Evolutionary conservation across 2,797 vertebrate species (phyloP), one percentile per base, ranked within the genome.

Genomic region (Amblyopsis hoosieri): DNA sequence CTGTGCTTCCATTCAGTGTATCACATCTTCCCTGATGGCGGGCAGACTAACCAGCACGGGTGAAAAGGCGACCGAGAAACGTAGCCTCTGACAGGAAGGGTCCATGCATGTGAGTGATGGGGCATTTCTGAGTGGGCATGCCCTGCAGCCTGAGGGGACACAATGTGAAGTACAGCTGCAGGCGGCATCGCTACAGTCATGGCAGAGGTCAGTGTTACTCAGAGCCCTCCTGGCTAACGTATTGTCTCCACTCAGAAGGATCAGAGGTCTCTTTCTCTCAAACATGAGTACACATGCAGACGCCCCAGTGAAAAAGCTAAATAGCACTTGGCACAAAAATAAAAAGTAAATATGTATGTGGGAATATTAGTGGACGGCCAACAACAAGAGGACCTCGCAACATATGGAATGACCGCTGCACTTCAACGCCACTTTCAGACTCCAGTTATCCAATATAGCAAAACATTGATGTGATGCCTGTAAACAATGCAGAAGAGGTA

Each of bases 111-210:
- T 45, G 59, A 75, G 66, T 42, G 73, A 78, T 67, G 54, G 19
- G 42, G 61, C 37, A 17, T 50, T 29, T 71, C 60, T 12, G 14
- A 72, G 78, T 84, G 78, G 72, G 78, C 80, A 79, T 65, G 74
- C 50, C 4, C 37, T 75, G 59, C n/a, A 63, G 57, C 88, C 84
- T 37, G 12, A 42, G 83, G 85, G 75, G 70, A 60, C 53, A 29
- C 37, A 67, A 79, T 84, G 75, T 79, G 81, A 85, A 86, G 85
- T 86, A 81, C 76, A 76, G 83, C 69, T 75, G 81, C 77, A 85
- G 85, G 89, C 88, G 85, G 85, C 79, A 81, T 11, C 5, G 83
- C 76, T 79, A 69, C 79, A 72, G 80, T 89, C 81, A 80, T 67
- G 62, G 70, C 68, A 71, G 82, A 83, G 86, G 88, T 85, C 85